A percentile compares a stretch with the other conserved stretches of the same genome.
Evolutionary conservation across 2,113 vertebrate species (phyloP).

Genomic region (Misgurnus mizolepis): DNA sequence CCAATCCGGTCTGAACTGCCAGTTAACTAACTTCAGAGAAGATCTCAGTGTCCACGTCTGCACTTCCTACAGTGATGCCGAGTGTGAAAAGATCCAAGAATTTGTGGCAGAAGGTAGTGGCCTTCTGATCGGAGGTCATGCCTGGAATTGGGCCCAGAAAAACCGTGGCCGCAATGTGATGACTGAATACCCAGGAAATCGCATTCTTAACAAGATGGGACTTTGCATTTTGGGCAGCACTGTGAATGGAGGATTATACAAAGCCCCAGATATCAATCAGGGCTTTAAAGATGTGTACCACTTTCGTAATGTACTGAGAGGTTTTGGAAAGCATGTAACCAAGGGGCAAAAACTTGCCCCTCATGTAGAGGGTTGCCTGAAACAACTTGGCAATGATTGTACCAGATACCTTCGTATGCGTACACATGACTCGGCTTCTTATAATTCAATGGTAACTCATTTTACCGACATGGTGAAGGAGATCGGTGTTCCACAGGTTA

Average conservation of each 20-base stretch:
- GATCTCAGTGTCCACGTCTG: constrained; percentile 40
- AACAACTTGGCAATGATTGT: constrained; percentile 71
- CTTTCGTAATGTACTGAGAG: constrained; percentile 76
- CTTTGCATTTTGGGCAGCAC: constrained; percentile 76
- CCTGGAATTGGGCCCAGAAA: constrained; percentile 79
- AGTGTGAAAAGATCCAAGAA: constrained; percentile 61
- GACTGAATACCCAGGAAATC: constrained; percentile 79
- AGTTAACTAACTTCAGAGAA: background rate
- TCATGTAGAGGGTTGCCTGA: constrained; percentile 56
- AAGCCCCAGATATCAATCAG: constrained; percentile 52
- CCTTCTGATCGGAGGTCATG: constrained; percentile 80
- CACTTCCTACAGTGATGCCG: constrained; percentile 58
- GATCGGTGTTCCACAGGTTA: constrained; percentile 75
- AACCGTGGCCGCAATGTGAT: constrained; percentile 62
- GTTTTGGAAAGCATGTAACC: constrained; percentile 75
- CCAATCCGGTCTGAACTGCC: constrained; percentile 2
- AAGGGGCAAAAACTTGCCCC: constrained; percentile 58
- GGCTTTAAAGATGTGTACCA: constrained; percentile 72
- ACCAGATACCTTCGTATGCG: constrained; percentile 74
- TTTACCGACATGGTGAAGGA: constrained; percentile 76
- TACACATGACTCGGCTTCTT: constrained; percentile 64
- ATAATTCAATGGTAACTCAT: constrained; percentile 72
- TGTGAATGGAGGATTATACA: constrained; percentile 55
- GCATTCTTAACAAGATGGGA: constrained; percentile 83
- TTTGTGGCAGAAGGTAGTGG: constrained; percentile 82